A percentile compares a stretch with the other conserved stretches of the same genome.
phyloP scores from a whole-genome alignment of 2,888 invertebrate species.

The Cephus sareptanus region DNA sequence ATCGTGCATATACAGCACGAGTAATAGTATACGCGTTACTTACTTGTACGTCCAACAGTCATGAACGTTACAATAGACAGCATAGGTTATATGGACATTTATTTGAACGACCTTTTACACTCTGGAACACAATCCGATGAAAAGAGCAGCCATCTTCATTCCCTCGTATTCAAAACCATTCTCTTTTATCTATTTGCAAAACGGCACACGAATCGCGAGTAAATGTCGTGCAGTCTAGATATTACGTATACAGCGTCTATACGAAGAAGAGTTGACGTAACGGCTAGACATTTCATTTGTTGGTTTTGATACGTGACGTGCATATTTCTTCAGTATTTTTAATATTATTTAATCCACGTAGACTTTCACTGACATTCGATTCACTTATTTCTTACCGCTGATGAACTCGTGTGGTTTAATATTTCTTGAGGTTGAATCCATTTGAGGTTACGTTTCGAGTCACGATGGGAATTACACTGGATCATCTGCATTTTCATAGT shows the following conservation, averaged over 20 bases:
- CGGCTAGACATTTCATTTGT: neutral
- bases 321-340: neutral
- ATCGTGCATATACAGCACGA: neutral
- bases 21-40: neutral
- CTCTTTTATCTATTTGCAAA: neutral
- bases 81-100: neutral
- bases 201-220: neutral
- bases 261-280: neutral
- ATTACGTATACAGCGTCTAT: neutral
- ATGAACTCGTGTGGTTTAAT: neutral
- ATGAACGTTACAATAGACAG: neutral
- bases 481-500: neutral
- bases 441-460: neutral
- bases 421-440: neutral
- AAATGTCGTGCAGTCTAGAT: neutral
- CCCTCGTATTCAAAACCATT: neutral
- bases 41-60: neutral
- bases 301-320: neutral
- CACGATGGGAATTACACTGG: neutral
- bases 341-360: neutral
- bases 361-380: neutral
- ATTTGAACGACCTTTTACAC: neutral
- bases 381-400: neutral
- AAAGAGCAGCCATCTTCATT: neutral
- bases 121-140: neutral